Percentiles rank a stretch among this genome's conserved stretches.
Evolutionary conservation across 1,140 invertebrate genomes (phyloP).

Genomic region (Lordiphosa mommai): DNA sequence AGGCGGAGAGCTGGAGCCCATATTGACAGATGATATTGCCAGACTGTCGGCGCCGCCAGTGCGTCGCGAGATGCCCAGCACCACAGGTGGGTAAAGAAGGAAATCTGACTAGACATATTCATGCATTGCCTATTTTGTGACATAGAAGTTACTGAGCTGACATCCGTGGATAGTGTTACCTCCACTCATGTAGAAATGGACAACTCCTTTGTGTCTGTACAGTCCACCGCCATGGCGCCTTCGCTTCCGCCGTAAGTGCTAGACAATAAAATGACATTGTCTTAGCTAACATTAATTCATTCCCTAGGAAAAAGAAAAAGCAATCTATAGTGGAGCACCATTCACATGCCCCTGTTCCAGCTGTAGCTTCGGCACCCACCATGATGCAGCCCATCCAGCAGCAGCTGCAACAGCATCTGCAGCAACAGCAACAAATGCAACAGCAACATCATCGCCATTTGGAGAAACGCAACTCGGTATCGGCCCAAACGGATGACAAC

Average conservation of each 20-base stretch:
- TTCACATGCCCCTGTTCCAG: constrained; percentile 14
- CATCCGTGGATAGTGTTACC: constrained; percentile 77
- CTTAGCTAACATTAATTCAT: too few species aligned
- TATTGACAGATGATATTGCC: constrained; percentile 60
- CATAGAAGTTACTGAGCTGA: constrained; percentile 78
- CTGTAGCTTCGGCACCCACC: constrained; percentile 21
- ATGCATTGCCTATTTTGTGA: constrained; percentile 42
- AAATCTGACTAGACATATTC: constrained; percentile 16
- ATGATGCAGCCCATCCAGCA: constrained; percentile 75
- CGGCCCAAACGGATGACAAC: constrained; percentile 73
- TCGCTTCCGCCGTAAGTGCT: constrained; percentile 68
- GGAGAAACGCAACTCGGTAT: constrained; percentile 74
- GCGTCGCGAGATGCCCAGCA: constrained; percentile 74
- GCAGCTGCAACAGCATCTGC: constrained; percentile 59
- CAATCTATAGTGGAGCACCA: constrained; percentile 60
- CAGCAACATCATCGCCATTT: constrained; percentile 59
- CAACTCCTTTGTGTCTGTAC: constrained; percentile 69
- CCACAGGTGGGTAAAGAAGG: constrained; percentile 61
- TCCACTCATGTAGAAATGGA: constrained; percentile 79
- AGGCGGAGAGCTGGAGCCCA: constrained; percentile 64
- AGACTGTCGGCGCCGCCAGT: constrained; percentile 71
- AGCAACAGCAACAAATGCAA: constrained; percentile 52
- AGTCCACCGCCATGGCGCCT: constrained; percentile 62
- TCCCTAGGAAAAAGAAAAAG: constrained; percentile 65
- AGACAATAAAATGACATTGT: too few species aligned